phyloP scores from a whole-genome alignment of 2,888 invertebrate species.

The Pachydiplax longipennis region DNA sequence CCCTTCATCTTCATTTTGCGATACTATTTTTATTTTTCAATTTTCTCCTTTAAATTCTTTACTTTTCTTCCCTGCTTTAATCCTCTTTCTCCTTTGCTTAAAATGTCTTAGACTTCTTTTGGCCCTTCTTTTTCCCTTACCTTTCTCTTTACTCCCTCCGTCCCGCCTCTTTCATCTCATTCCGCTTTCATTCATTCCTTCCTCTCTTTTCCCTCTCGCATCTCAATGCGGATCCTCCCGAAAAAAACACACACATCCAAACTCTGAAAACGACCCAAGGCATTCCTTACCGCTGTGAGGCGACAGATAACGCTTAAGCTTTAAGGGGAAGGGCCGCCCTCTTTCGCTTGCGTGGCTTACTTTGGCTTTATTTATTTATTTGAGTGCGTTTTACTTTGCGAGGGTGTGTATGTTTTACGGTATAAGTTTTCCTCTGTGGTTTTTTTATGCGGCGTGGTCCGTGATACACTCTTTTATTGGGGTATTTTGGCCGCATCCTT shows the following conservation, averaged over 20 bases:
- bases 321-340: not conserved
- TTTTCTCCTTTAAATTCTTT: too few relatives aligned
- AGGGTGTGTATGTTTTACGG: not conserved
- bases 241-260: not conserved
- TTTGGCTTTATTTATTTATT: not conserved
- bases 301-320: conserved; percentile 18
- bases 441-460: not conserved
- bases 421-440: not conserved
- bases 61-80: too few relatives aligned
- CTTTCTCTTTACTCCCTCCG: not conserved
- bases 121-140: not conserved
- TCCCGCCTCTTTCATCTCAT: not conserved
- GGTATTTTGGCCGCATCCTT: not conserved
- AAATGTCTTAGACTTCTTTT: too few relatives aligned
- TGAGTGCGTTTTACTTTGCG: not conserved
- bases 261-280: not conserved
- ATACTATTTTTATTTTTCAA: too few relatives aligned
- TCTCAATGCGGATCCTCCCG: not conserved
- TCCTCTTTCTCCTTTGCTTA: too few relatives aligned
- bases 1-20: too few relatives aligned
- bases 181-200: not conserved
- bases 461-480: not conserved
- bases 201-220: not conserved
- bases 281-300: conserved; percentile 4
- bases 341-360: not conserved